A percentile compares a stretch with the other conserved stretches of the same genome.
phyloP scores from a whole-genome alignment of 2,113 vertebrate genomes.

The Gnathonemus longibarbis region DNA sequence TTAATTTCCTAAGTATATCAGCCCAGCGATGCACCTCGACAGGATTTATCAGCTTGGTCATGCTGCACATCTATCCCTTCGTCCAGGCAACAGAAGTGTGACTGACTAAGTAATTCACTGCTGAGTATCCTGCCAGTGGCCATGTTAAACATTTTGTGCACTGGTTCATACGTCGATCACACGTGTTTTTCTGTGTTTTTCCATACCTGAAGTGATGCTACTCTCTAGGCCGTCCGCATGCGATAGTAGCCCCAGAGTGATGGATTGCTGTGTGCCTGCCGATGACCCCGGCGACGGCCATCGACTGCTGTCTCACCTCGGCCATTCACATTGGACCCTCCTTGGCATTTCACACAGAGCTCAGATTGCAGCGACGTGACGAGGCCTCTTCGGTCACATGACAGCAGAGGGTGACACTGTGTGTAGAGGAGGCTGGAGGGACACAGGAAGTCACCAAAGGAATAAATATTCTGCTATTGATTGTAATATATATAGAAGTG shows the following conservation, averaged over 20 bases:
- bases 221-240: neutral
- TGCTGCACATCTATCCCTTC: neutral
- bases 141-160: neutral
- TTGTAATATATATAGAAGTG: constrained; percentile 19
- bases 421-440: neutral
- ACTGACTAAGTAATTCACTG: neutral
- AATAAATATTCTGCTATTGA: constrained; percentile 20
- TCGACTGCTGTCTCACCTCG: neutral
- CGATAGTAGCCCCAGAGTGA: neutral
- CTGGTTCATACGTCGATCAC: neutral
- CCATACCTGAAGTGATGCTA: neutral
- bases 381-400: neutral
- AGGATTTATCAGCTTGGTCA: neutral
- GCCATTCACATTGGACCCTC: neutral
- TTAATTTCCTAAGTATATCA: neutral
- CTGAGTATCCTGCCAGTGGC: neutral
- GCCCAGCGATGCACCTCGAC: neutral
- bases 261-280: neutral
- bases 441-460: constrained; percentile 8
- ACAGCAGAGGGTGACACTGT: neutral
- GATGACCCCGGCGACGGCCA: neutral
- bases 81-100: neutral
- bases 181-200: neutral
- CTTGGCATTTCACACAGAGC: neutral
- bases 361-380: neutral